Percentiles rank a stretch among this genome's conserved stretches.
Evolutionary conservation across 2,797 vertebrate genomes (phyloP).

Genomic region (Odontamblyopus rebecca): DNA sequence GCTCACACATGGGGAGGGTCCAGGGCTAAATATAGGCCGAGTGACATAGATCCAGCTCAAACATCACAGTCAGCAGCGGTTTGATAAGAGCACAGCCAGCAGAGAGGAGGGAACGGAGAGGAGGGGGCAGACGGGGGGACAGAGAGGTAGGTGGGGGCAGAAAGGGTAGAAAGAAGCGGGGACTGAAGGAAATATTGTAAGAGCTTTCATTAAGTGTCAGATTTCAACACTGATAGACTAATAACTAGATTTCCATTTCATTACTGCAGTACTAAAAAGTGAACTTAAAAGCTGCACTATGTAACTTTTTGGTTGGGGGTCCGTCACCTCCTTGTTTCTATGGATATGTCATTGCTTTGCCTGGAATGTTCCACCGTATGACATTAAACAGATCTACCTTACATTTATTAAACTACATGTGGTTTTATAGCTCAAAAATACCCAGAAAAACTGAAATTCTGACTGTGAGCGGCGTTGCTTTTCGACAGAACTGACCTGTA

Average conservation of each 20-base stretch:
- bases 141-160: background rate
- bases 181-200: background rate
- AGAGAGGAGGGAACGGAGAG: conserved; percentile 3
- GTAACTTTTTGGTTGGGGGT: too few relatives aligned
- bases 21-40: conserved; percentile 77
- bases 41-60: conserved; percentile 73
- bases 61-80: conserved; percentile 56
- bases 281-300: background rate
- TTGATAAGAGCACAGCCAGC: conserved; percentile 35
- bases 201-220: background rate
- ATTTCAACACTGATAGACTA: background rate
- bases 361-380: too few relatives aligned
- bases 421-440: too few relatives aligned
- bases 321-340: too few relatives aligned
- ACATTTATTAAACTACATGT: too few relatives aligned
- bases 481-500: too few relatives aligned
- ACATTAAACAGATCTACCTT: too few relatives aligned
- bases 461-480: too few relatives aligned
- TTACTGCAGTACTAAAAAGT: background rate
- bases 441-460: too few relatives aligned
- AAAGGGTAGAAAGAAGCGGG: background rate
- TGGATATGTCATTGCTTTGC: too few relatives aligned
- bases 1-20: conserved; percentile 43
- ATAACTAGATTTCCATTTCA: background rate
- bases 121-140: background rate